Conservation (phyloP, 2,113 vertebrate species). For the Condylura cristata region DNA sequence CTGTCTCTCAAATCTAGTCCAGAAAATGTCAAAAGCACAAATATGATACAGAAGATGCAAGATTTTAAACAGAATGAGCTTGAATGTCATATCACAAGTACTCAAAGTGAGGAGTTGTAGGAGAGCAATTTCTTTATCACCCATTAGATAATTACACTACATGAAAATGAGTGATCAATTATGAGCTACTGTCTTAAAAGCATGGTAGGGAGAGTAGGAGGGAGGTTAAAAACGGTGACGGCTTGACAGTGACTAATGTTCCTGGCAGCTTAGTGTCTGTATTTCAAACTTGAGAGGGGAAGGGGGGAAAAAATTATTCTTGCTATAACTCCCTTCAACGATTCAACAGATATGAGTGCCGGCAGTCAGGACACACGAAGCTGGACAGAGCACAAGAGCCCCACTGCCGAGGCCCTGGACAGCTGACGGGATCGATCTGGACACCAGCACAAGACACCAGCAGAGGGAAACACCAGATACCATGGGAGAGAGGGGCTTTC, state of each 20-base stretch:
- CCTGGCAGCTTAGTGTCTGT: constrained; percentile 83
- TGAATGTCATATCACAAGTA: constrained; percentile 73
- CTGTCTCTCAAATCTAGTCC: neutral
- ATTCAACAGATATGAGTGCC: neutral
- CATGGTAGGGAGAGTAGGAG: constrained; percentile 79
- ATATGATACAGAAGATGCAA: constrained; percentile 62
- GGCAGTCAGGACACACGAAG: neutral
- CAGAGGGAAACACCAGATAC: neutral
- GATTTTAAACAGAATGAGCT: constrained; percentile 73
- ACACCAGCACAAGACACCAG: fast-evolving
- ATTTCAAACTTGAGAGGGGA: constrained; percentile 81
- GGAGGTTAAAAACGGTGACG: constrained; percentile 81
- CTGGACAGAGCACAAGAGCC: neutral
- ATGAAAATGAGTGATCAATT: constrained; percentile 87
- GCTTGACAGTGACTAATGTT: constrained; percentile 87
- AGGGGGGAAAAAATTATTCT: constrained; percentile 65
- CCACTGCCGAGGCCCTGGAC: neutral
- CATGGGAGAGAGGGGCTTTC: neutral
- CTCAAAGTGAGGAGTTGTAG: constrained; percentile 73
- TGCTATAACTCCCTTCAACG: neutral
- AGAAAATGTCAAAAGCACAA: constrained; percentile 69
- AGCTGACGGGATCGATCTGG: fast-evolving
- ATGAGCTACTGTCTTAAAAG: constrained; percentile 86
- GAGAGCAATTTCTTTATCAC: constrained; percentile 81
- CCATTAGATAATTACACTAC: constrained; percentile 83